A percentile compares a stretch with the other conserved stretches of the same genome.
Conservation (phyloP, 1,140 invertebrate genomes). For the Apolygus lucorum region DNA sequence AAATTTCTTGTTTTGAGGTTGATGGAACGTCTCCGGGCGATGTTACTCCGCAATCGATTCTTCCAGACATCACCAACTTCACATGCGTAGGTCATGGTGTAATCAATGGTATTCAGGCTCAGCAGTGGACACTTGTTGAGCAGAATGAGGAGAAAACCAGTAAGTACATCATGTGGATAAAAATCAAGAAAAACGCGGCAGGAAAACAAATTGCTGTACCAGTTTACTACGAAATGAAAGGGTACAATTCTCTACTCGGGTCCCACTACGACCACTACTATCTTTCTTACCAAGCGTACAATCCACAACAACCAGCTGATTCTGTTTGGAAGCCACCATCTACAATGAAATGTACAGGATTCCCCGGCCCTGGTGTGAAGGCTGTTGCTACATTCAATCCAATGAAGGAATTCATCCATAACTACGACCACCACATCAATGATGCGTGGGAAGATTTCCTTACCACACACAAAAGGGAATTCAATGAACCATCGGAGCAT, state of each 20-base stretch:
- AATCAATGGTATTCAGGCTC: conserved; percentile 39
- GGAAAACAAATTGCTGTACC: conserved; percentile 41
- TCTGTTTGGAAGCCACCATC: conserved; percentile 5
- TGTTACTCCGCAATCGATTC: conserved; percentile 62
- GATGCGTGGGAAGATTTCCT: conserved; percentile 71
- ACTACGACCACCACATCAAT: conserved; percentile 61
- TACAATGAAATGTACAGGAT: conserved; percentile 66
- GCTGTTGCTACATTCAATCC: conserved; percentile 77
- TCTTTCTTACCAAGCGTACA: conserved; percentile 69
- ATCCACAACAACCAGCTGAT: conserved; percentile 53
- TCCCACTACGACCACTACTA: conserved; percentile 96
- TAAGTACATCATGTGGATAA: conserved; percentile 78
- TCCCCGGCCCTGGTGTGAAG: conserved; percentile 87
- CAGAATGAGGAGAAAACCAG: conserved; percentile 68
- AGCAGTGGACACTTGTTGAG: conserved; percentile 64
- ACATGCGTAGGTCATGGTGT: conserved; percentile 36
- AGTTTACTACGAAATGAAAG: conserved; percentile 83
- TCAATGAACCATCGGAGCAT: conserved; percentile 54
- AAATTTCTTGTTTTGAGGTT: conserved; percentile 71
- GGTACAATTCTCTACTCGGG: conserved; percentile 81
- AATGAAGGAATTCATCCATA: conserved; percentile 81
- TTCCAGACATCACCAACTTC: conserved; percentile 65
- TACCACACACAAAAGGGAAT: conserved; percentile 60
- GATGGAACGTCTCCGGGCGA: conserved; percentile 58
- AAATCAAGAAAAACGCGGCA: conserved; percentile 43